phyloP scores from a whole-genome alignment of 2,797 vertebrate genomes.

The Zalophus californianus region DNA sequence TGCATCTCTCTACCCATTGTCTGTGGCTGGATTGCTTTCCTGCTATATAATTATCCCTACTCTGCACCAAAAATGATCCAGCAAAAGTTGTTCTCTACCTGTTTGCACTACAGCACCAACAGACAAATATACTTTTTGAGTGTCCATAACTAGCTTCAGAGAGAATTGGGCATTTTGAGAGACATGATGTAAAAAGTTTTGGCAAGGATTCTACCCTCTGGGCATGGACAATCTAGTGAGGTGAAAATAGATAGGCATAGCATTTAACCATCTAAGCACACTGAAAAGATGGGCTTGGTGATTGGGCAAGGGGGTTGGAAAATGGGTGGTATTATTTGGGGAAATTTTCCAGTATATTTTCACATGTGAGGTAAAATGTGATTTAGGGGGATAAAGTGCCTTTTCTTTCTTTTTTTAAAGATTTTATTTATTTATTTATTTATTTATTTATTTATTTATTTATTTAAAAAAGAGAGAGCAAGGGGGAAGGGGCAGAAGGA shows the following conservation, averaged over 20 bases:
- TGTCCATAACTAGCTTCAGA: neutral
- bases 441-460: no score
- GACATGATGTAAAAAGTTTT: neutral
- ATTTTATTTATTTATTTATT: no score
- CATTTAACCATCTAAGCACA: neutral
- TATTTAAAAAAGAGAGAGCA: neutral
- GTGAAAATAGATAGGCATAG: neutral
- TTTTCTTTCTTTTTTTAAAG: neutral
- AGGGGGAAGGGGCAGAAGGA: neutral
- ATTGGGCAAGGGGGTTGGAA: neutral
- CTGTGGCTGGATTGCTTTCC: neutral
- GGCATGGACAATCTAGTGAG: neutral
- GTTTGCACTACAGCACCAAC: neutral
- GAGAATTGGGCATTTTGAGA: neutral
- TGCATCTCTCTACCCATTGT: neutral
- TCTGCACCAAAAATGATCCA: neutral
- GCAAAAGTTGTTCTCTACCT: neutral
- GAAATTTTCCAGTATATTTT: neutral
- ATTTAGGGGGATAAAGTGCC: neutral
- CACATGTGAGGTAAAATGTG: neutral
- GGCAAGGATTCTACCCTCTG: neutral
- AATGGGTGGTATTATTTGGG: neutral
- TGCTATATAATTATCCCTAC: neutral
- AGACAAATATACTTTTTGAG: neutral
- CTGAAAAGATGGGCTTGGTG: neutral